These are phyloP conservation scores for Stichopus chloronotus DNA, from an alignment of 35 echinoderm and acorn worm genomes.

Conservation along the genomic window DNA sequence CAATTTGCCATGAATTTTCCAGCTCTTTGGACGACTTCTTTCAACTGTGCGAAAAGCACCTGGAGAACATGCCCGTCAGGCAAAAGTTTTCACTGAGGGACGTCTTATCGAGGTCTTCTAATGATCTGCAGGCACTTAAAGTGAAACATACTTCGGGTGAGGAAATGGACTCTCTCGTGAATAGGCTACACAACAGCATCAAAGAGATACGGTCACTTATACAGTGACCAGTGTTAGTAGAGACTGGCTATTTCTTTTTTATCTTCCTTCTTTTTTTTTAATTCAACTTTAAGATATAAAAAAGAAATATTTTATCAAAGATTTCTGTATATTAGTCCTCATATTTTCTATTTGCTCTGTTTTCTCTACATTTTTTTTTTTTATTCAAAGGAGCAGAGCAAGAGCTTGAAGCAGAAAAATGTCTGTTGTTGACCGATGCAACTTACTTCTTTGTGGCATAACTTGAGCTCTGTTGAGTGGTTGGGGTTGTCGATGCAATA, in stretches of 20 bases:
- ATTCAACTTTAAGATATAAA: slow-evolving; percentile 1
- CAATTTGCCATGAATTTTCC: slow-evolving; percentile 76
- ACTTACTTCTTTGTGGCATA: not conserved
- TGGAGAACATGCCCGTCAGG: slow-evolving; percentile 74
- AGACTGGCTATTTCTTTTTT: not conserved
- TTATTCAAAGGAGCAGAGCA: not conserved
- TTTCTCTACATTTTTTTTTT: slow-evolving; percentile 24
- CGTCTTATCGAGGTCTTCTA: slow-evolving; percentile 49
- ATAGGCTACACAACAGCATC: slow-evolving; percentile 43
- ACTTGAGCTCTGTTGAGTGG: not conserved
- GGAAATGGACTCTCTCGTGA: slow-evolving; percentile 44
- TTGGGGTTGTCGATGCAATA: not conserved
- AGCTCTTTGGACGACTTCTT: slow-evolving; percentile 72
- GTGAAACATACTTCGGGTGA: slow-evolving; percentile 35
- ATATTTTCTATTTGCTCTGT: slow-evolving; percentile 48
- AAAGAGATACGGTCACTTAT: slow-evolving; percentile 49
- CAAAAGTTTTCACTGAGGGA: slow-evolving; percentile 81
- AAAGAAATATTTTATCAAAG: slow-evolving; percentile 45
- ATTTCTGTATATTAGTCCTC: slow-evolving; percentile 45
- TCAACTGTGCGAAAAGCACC: slow-evolving; percentile 72
- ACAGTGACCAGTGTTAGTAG: not conserved
- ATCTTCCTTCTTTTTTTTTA: not conserved
- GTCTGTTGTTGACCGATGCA: not conserved
- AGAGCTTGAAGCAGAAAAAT: not conserved
- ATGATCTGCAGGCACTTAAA: slow-evolving; percentile 18